Conservation (phyloP, 2,888 invertebrate species). For the Pseudococcus viburni region DNA sequence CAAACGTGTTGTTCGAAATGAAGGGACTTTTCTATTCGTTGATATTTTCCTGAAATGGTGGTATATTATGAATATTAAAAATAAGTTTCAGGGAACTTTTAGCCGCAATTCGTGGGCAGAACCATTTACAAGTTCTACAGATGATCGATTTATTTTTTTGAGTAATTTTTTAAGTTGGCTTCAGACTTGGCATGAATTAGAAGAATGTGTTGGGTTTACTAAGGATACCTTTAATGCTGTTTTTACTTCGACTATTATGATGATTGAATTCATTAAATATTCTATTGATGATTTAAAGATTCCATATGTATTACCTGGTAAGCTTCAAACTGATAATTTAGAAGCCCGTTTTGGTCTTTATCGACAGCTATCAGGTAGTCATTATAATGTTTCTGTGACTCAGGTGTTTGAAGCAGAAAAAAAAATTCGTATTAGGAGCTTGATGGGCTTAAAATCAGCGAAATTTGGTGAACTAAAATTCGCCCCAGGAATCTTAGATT, state of each 20-base stretch:
- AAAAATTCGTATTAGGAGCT: not conserved
- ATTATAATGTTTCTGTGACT: not conserved
- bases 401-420: not conserved
- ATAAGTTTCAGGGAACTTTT: not conserved
- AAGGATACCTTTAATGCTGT: not conserved
- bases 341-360: not conserved
- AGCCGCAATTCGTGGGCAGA: not conserved
- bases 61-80: conserved; percentile 32
- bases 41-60: not conserved
- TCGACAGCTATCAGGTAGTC: not conserved
- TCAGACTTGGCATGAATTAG: not conserved
- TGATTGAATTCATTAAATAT: not conserved
- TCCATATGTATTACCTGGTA: conserved; percentile 66
- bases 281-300: not conserved
- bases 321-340: not conserved
- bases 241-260: not conserved
- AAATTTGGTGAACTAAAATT: not conserved
- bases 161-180: not conserved
- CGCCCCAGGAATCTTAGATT: not conserved
- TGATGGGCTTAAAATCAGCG: not conserved
- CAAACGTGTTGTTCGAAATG: not conserved
- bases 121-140: too few relatives aligned
- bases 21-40: not conserved
- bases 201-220: not conserved
- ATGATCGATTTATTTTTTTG: not conserved